Evolutionary conservation across 2,797 vertebrate genomes (phyloP), one percentile per base, ranked within the genome.

Genomic region (Psittacula derbiana): DNA sequence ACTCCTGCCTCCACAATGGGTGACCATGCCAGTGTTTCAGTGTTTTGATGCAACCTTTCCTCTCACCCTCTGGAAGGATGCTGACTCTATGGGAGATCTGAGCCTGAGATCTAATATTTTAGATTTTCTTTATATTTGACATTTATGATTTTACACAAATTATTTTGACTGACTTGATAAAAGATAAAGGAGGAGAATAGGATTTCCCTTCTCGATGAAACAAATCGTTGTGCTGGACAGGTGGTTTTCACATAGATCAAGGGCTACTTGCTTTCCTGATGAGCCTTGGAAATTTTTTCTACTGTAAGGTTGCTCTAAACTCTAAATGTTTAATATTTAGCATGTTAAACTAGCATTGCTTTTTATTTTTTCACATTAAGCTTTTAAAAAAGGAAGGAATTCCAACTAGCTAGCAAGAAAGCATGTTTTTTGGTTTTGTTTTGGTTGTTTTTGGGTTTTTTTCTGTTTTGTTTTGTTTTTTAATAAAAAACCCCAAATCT

Each of bases 401-500:
- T 90, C 5, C 13, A 44, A 33, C 8, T 44, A 50, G 19, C 20
- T 67, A 60, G 28, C 20, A 86, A 52, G 40, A 84, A 86, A 64
- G 20, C 1, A 1, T 53, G 2, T 30, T 21, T 55, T 55, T 21
- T 55, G 53, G 4, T n/a, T 31, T n/a, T n/a, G 12, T 21, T 55
- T 55, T 55, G 53, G 53, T 21, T 21, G 19, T 20, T 53, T 31
- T 53, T 20, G 28, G 5, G 4, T 31, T 58, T 75, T 71, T 4
- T 55, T 67, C 17, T 43, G 43, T 43, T 40, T 43, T 43, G 18
- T 19, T 40, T 43, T 24, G 24, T 13, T 49, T 47, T 49, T 49
- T 25, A 25, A 36, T 41, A 20, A 53, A 5, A 41, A 2, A 1
- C 0, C 0, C 10, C 8, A 40, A 44, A 76, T 36, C 5, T 71